Base-by-base conservation (phyloP, 2,113 vertebrate species). In the Albula glossodonta region DNA sequence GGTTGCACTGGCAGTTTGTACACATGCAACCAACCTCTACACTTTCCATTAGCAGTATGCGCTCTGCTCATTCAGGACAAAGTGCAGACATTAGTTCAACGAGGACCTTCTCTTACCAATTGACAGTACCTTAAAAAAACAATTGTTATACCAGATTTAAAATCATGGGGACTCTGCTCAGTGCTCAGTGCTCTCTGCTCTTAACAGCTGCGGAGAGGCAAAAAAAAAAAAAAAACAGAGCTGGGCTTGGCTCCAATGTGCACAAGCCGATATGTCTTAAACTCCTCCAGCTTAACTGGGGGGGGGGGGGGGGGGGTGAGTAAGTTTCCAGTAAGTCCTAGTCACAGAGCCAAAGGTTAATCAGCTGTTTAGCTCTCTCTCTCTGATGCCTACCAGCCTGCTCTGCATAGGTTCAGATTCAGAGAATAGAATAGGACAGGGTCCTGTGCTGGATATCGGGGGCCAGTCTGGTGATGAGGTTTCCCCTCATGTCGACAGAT, bases 201-300 rank as follows among this genome's bases (percentile, higher is more conserved):
- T 81, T 81, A 50, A 81, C 53, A 56, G 53, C 6, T 56, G 17
- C 6, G 17, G 63, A 17, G 25, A 5, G n/a, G 1, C 17, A 70
- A 60, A 60, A 82, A 60, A 15, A 15, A 11, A 15, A 60, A 15
- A 15, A 60, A 60, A 3, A 60, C 6, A 5, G 13, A 74, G 2
- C 56, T 83, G 25, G 81, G 81, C 56, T 83, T 56, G 12, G 25
- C 56, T 57, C 81, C 81, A 83, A 49, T 12, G 31, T 48, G 12
- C 12, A 60, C 48, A 17, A 22, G 56, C 8, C 52, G 25, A 48
- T 12, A 5, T 4, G 13, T 5, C 53, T 15, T 9, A 60, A 60
- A 57, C 13, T 41, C 25, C 80, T 81, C 11, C 15, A 51, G 51
- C 22, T 51, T 50, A 51, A 81, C 80, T 81, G 13, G 12, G 19